Base-by-base conservation (phyloP, 2,888 invertebrate species). In the Campopleginae sp. region DNA sequence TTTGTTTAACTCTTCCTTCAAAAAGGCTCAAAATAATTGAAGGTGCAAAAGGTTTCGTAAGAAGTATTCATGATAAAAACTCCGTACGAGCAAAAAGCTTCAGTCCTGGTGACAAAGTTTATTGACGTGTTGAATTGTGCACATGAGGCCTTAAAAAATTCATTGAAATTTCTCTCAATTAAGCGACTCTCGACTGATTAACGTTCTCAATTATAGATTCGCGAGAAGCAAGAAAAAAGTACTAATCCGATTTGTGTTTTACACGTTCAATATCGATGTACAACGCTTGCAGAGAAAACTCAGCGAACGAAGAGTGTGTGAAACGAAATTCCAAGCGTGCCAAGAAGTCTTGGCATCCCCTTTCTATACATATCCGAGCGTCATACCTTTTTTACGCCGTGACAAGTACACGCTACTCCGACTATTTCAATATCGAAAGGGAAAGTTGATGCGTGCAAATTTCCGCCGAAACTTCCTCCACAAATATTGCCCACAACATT, bases 321-420 rank as follows among this genome's bases (percentile, higher is more conserved):
- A 51, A 68, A 46, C 61, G 70, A 76, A 85, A 85, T 85, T 82
- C 85, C 82, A 48, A 27, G 70, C 74, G 54, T 82, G 31, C 85
- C 78, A 10, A 54, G 66, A 76, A 82, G 63, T 71, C 76, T 79
- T 31, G 44, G 27, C 72, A 74, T 48, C 65, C 46, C 63, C 19
- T 63, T 31, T 33, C 63, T 63, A 48, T 33, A 27, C 0, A 74
- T 68, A 68, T 38, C 38, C 46, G 65, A 63, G 19, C 48, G 31
- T 19, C n/a, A 19, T 46, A 63, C 46, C 54, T 66, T 65, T 63
- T 27, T 23, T 54, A 1, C 42, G n/a, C 6, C 27, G 27, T 14
- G 33, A 6, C 61, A 19, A 44, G 38, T 6, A 44, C 33, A 51
- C 42, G 44, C 33, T 54, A 27, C 70, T 0, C 33, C 27, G 33